A percentile compares a stretch with the other conserved stretches of the same genome.
phyloP scores from a whole-genome alignment of 2,888 invertebrate species.

The Tachina fera region DNA sequence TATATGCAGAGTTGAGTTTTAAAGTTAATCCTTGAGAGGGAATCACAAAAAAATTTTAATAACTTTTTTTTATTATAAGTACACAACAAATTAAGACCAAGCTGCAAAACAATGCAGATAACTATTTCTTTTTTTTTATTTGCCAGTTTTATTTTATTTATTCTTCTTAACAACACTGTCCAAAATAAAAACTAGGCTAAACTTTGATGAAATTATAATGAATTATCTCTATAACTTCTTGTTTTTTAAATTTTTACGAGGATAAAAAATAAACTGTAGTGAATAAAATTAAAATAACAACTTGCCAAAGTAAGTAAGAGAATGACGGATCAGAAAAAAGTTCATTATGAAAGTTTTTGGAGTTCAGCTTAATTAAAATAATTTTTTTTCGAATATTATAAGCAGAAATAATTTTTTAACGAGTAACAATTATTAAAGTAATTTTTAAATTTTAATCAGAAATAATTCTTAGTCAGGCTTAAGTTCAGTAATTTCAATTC shows the following conservation, averaged over 20 bases:
- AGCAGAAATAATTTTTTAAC: too few relatives aligned
- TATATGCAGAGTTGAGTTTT: constrained; percentile 10
- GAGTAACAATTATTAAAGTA: too few relatives aligned
- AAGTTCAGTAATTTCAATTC: too few relatives aligned
- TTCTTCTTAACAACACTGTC: neutral
- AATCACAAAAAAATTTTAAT: constrained; percentile 21
- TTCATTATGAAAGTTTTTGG: neutral
- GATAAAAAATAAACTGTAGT: neutral
- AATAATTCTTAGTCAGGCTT: too few relatives aligned
- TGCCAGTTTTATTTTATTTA: neutral
- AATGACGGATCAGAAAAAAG: neutral
- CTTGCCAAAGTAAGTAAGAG: neutral
- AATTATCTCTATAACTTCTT: constrained; percentile 6
- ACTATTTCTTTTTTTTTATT: neutral
- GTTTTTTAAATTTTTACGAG: constrained; percentile 1
- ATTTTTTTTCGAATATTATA: too few relatives aligned
- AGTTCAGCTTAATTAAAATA: neutral
- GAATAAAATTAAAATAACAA: constrained; percentile 1
- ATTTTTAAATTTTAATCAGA: too few relatives aligned
- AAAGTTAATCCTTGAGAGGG: constrained; percentile 14
- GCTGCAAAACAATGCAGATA: constrained; percentile 51
- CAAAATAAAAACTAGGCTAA: constrained; percentile 48
- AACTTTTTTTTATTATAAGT: constrained; percentile 38
- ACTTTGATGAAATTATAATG: constrained; percentile 51
- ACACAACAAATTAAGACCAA: constrained; percentile 53